Evolutionary conservation across 2,113 vertebrate genomes (phyloP).

Genomic region (Pseudonaja textilis): DNA sequence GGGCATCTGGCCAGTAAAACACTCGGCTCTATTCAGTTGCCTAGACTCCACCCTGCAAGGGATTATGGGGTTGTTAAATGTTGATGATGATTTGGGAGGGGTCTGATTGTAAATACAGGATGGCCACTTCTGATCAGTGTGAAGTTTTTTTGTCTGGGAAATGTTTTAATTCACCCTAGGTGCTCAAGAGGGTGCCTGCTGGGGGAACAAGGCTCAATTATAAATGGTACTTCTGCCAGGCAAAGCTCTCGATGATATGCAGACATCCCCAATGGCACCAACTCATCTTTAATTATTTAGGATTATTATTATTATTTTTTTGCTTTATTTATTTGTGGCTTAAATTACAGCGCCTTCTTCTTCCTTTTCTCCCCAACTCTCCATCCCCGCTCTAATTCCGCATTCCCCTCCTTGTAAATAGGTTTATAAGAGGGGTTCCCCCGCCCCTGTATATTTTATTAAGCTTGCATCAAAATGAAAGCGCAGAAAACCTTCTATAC

Average conservation of each 20-base stretch:
- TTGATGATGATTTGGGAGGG: background rate
- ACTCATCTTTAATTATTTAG: constrained; percentile 73
- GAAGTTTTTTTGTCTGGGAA: background rate
- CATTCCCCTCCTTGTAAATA: constrained; percentile 29
- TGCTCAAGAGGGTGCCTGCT: background rate
- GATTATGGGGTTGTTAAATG: too few species aligned
- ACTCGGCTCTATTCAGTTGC: too few species aligned
- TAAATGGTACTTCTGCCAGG: constrained; percentile 55
- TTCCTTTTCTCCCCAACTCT: background rate
- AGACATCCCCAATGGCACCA: constrained; percentile 62
- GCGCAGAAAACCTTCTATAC: background rate
- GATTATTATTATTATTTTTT: constrained; percentile 54
- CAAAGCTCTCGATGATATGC: constrained; percentile 62
- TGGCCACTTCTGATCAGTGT: background rate
- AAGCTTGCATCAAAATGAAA: background rate
- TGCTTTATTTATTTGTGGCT: constrained; percentile 21
- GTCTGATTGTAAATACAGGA: background rate
- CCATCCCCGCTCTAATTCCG: constrained; percentile 27
- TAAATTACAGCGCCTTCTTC: constrained; percentile 62
- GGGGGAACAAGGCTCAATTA: background rate
- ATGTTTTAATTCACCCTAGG: background rate
- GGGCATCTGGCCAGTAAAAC: too few species aligned
- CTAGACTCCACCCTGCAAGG: too few species aligned
- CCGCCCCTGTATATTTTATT: background rate
- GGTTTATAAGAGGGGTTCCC: background rate